Percentiles rank a stretch among this genome's conserved stretches.
These are phyloP conservation scores for Brachypterus glaber DNA, from an alignment of 2,888 invertebrate species.

Conservation along the genomic window DNA sequence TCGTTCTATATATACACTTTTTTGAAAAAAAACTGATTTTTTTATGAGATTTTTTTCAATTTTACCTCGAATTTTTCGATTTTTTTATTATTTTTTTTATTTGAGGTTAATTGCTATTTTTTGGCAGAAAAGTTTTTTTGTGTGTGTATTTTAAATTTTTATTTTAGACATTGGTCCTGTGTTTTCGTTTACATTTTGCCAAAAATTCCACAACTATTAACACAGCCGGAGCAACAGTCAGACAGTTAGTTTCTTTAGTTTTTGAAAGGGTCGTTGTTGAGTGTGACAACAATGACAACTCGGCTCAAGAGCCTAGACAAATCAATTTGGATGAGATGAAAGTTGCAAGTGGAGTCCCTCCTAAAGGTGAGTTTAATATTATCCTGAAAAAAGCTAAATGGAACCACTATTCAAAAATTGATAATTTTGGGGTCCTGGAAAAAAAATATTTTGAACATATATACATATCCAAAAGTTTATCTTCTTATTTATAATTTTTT, in stretches of 20 bases:
- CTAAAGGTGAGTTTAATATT: slow-evolving; percentile 57
- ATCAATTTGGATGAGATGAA: slow-evolving; percentile 73
- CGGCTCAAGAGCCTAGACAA: slow-evolving; percentile 35
- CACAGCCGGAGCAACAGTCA: slow-evolving; percentile 94
- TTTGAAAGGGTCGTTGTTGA: slow-evolving; percentile 78
- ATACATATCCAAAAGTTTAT: too few relatives aligned
- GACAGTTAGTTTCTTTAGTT: slow-evolving; percentile 87
- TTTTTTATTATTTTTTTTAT: not conserved
- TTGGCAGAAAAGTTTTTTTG: not conserved
- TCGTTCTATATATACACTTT: too few relatives aligned
- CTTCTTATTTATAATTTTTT: too few relatives aligned
- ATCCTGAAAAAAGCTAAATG: too few relatives aligned
- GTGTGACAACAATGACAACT: slow-evolving; percentile 44
- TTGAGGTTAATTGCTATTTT: too few relatives aligned
- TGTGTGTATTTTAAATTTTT: slow-evolving; percentile 10
- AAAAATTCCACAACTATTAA: slow-evolving; percentile 93
- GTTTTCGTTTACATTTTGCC: slow-evolving; percentile 92
- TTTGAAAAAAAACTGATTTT: slow-evolving; percentile 3
- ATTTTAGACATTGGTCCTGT: slow-evolving; percentile 79
- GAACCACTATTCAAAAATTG: too few relatives aligned
- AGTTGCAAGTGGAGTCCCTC: slow-evolving; percentile 63
- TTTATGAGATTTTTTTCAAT: not conserved
- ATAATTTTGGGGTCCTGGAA: not conserved
- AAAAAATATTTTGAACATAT: not conserved
- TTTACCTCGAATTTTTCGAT: not conserved